phyloP scores from a whole-genome alignment of 1,140 invertebrate genomes.

The Pachypeltis micranthus region DNA sequence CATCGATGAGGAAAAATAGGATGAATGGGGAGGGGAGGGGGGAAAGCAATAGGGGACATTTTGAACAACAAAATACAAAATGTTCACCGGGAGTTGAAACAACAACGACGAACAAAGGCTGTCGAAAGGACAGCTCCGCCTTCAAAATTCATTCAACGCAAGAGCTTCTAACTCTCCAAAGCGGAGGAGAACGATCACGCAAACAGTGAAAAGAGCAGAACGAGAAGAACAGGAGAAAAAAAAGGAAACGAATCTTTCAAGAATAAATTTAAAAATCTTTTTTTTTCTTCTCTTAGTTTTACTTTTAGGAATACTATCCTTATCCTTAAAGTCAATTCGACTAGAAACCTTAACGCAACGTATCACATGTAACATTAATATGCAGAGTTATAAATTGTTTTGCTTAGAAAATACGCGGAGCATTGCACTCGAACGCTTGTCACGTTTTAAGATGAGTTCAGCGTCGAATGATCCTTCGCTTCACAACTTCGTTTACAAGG shows the following conservation, averaged over 20 bases:
- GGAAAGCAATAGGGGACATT: neutral
- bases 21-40: neutral
- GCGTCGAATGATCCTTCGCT: too few relatives aligned
- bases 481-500: too few relatives aligned
- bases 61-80: neutral
- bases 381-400: too few relatives aligned
- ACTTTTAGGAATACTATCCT: neutral
- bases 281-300: neutral
- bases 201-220: neutral
- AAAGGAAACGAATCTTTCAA: neutral
- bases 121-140: neutral
- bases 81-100: neutral
- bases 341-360: conserved; percentile 4
- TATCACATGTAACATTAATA: neutral
- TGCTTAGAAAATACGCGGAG: too few relatives aligned
- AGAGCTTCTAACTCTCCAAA: neutral
- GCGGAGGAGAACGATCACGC: neutral
- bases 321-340: conserved; percentile 2
- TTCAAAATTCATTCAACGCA: neutral
- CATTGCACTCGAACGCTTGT: too few relatives aligned
- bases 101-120: neutral
- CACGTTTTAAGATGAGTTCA: too few relatives aligned
- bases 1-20: neutral
- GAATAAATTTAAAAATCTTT: neutral
- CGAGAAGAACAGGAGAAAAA: neutral